A percentile compares a stretch with the other conserved stretches of the same genome.
Conservation (phyloP, 2,888 invertebrate genomes). For the Drosophila mimetica region DNA sequence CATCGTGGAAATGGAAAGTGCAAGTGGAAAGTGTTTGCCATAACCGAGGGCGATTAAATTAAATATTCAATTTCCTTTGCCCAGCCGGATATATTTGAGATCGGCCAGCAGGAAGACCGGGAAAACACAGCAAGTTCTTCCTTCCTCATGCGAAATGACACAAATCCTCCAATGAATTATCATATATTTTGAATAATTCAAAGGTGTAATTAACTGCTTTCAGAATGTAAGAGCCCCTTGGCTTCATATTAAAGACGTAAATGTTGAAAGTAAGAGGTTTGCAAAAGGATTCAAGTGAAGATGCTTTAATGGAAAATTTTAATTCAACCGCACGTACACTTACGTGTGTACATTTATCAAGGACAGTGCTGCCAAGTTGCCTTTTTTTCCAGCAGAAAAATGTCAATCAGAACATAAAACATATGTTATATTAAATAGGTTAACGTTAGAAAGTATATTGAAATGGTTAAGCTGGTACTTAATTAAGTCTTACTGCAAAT, state of each 20-base stretch:
- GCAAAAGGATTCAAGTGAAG: background rate
- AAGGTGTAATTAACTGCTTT: no score
- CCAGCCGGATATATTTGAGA: slow-evolving; percentile 33
- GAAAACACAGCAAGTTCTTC: background rate
- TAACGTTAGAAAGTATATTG: no score
- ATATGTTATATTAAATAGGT: no score
- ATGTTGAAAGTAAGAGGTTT: no score
- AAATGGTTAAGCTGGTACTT: no score
- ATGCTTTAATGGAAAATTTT: background rate
- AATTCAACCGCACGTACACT: background rate
- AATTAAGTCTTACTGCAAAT: no score
- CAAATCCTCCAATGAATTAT: no score
- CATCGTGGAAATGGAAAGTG: background rate
- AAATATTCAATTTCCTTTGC: slow-evolving; percentile 40
- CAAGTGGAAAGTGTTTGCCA: slow-evolving; percentile 38
- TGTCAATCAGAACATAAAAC: no score
- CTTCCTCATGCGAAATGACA: no score
- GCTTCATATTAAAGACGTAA: no score
- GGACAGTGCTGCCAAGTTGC: background rate
- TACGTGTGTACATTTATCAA: background rate
- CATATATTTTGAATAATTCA: no score
- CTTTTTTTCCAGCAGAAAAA: background rate
- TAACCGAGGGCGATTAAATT: slow-evolving; percentile 36
- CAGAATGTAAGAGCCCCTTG: no score
- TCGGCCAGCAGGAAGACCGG: slow-evolving; percentile 5